Percentiles rank a stretch among this genome's conserved stretches.
phyloP scores from a whole-genome alignment of 2,797 vertebrate genomes.

The Chiropotes sagulatus region DNA sequence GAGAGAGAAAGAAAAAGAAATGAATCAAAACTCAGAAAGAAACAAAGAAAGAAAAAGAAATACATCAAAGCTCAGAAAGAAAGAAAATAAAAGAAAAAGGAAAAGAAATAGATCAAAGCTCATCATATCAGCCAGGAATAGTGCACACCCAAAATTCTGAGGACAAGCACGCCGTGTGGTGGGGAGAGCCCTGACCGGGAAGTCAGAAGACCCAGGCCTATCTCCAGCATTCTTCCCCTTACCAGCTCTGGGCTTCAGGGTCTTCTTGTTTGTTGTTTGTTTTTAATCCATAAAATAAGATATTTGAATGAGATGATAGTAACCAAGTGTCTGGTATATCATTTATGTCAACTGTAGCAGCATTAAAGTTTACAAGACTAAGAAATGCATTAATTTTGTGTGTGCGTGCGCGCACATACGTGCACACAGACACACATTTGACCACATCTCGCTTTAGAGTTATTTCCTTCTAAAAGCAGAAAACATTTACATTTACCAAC shows the following conservation, averaged over 20 bases:
- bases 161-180: rapidly evolving
- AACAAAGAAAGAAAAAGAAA: too few relatives aligned
- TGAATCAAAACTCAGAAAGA: too few relatives aligned
- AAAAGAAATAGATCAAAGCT: neutral
- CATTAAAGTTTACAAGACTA: neutral
- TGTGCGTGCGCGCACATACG: neutral
- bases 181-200: neutral
- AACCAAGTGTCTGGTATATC: neutral
- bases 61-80: too few relatives aligned
- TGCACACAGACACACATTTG: neutral
- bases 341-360: neutral
- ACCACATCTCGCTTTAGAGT: neutral
- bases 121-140: neutral
- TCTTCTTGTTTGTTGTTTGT: neutral
- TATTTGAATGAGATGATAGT: neutral
- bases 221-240: neutral
- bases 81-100: too few relatives aligned
- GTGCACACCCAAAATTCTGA: neutral
- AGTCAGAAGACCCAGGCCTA: neutral
- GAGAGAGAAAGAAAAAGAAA: too few relatives aligned
- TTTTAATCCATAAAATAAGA: neutral
- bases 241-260: neutral
- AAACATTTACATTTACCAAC: neutral
- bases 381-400: neutral
- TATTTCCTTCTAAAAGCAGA: neutral